These are phyloP conservation scores for Epizoanthus illoricatus DNA, from an alignment of 92 coral and sea anemone genomes.

Conservation along the genomic window DNA sequence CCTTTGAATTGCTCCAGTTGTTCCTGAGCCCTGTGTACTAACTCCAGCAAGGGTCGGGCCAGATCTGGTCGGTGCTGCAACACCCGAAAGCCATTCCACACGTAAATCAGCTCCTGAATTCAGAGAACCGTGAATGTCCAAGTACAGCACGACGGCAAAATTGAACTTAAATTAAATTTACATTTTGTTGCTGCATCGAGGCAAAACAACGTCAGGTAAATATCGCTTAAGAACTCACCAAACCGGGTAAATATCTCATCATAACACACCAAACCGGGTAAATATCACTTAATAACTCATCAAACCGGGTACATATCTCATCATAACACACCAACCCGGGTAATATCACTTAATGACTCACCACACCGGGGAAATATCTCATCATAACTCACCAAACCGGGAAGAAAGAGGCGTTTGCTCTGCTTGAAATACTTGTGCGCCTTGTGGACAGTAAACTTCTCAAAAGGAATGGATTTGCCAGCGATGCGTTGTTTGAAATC, in stretches of 20 bases:
- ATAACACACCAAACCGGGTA: too few species aligned
- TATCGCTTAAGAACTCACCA: too few species aligned
- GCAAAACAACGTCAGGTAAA: too few species aligned
- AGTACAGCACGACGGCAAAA: too few species aligned
- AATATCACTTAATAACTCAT: constrained; percentile 46
- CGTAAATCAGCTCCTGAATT: constrained; percentile 75
- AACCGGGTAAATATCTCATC: too few species aligned
- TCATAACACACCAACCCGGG: too few species aligned
- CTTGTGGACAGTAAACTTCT: constrained; percentile 90
- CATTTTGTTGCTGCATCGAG: background rate
- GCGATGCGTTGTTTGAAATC: constrained; percentile 95
- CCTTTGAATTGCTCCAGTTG: constrained; percentile 67
- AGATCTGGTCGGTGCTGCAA: constrained; percentile 80
- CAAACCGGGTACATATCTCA: constrained; percentile 62
- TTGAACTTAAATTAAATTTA: background rate
- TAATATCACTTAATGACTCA: background rate
- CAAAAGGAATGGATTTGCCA: constrained; percentile 97
- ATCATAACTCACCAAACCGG: constrained; percentile 76
- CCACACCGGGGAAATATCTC: background rate
- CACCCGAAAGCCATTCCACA: constrained; percentile 95
- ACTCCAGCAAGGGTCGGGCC: constrained; percentile 62
- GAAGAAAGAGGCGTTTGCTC: constrained; percentile 83
- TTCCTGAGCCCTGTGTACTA: constrained; percentile 68
- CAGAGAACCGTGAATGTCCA: background rate
- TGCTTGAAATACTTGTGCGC: constrained; percentile 82